Base-by-base conservation (phyloP, 2,113 vertebrate genomes). In the Crotalus viridis region DNA sequence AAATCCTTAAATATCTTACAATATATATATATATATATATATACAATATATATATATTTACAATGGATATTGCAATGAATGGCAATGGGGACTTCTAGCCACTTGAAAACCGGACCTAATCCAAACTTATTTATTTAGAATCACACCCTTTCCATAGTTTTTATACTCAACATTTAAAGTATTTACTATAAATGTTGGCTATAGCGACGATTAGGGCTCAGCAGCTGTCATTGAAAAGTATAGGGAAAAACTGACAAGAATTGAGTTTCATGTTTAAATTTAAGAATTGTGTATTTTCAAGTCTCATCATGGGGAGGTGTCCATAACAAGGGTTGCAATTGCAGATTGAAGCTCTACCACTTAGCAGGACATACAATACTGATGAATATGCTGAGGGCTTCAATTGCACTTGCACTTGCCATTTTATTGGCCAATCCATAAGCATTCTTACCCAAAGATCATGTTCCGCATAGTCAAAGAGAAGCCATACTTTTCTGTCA, bases 401-500 rank as follows among this genome's bases (percentile, higher is more conserved):
- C 33, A 4, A 43, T 81, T 39, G 17, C 21, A 81, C 7, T 33
- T 81, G 6, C n/a, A 39, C 33, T 39, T 33, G 69, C 69, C 69
- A 39, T 81, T 39, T 39, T 56, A 90, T 88, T 91, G 90, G 91
- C 87, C 93, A 96, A 89, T 69, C 93, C 91, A 93, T 91, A 90
- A 56, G 93, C 98, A 99, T 93, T 17, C 92, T 93, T 99, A 99
- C 99, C 99, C 99, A 99, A 95, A 99, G 98, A 94, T 99, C 99
- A 96, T 99, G 99, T 94, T 99, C 99, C 43, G 99, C 99, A 64
- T 99, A 99, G 97, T 99, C 99, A 96, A 99, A 99, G 91, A 99
- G 98, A 97, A 99, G 99, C 99, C 99, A 99, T 91, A 99, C 99
- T 98, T 99, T 99, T 95, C 99, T 98, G 97, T 99, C 99, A 92